Conservation (phyloP, 2,113 vertebrate genomes). For the Glareola pratincola region DNA sequence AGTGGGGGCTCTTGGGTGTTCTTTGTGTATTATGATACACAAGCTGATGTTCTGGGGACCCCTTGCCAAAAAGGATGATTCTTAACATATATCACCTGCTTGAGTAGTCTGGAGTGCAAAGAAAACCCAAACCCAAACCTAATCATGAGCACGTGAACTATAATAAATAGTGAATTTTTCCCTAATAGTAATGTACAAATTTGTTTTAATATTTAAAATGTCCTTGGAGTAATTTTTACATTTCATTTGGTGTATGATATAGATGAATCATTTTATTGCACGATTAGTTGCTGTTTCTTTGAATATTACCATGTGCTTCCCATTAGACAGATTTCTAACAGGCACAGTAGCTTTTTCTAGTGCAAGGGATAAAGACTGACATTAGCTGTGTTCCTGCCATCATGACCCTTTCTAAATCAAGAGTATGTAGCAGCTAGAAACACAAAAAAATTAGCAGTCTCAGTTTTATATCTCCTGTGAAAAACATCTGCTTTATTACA, state of each 20-base stretch:
- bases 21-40: not conserved
- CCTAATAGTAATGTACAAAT: not conserved
- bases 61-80: not conserved
- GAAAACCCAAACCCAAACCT: not conserved
- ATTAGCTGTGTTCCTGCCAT: not conserved
- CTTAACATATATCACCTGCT: not conserved
- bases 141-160: not conserved
- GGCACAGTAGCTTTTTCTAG: not conserved
- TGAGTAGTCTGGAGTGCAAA: not conserved
- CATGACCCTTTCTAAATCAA: not conserved
- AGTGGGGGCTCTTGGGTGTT: not conserved
- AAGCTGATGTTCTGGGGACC: not conserved
- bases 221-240: not conserved
- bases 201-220: slow-evolving; percentile 19
- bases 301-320: not conserved
- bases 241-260: not conserved
- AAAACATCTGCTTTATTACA: not conserved
- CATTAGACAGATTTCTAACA: not conserved
- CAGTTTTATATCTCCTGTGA: not conserved
- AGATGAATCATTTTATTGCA: not conserved
- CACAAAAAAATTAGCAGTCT: not conserved
- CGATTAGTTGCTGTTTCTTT: not conserved
- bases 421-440: not conserved
- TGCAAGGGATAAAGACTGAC: not conserved
- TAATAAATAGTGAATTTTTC: not conserved